phyloP scores from a whole-genome alignment of 2,797 vertebrate genomes.

The Brotogeris chrysoptera region DNA sequence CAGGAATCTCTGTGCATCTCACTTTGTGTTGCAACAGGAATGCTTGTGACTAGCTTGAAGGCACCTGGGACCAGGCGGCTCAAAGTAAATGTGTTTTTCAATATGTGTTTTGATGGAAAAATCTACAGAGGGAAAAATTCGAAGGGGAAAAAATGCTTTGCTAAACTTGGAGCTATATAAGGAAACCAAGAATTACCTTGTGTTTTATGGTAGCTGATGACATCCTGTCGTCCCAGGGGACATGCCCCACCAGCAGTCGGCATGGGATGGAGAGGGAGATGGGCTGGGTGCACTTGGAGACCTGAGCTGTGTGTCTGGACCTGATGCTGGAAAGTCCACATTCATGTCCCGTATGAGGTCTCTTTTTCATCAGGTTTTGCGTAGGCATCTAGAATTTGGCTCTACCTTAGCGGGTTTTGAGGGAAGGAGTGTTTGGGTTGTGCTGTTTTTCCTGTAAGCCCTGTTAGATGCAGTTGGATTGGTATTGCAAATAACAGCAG shows the following conservation, averaged over 20 bases:
- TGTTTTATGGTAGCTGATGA: background rate
- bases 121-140: background rate
- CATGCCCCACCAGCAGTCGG: background rate
- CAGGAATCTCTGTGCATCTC: background rate
- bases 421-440: constrained; percentile 3
- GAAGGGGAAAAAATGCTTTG: constrained; percentile 19
- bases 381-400: constrained; percentile 25
- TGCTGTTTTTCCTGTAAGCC: background rate
- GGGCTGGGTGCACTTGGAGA: background rate
- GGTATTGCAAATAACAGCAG: background rate
- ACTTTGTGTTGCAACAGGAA: background rate
- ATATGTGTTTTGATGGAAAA: constrained; percentile 63
- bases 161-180: constrained; percentile 23
- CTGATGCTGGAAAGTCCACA: constrained; percentile 30
- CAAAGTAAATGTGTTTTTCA: background rate
- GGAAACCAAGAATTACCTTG: constrained; percentile 41
- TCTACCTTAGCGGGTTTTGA: background rate
- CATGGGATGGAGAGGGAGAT: background rate
- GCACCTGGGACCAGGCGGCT: constrained; percentile 24
- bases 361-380: background rate
- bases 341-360: background rate
- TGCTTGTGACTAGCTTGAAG: background rate
- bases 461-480: background rate
- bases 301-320: constrained; percentile 36
- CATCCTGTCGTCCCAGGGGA: background rate